Evolutionary conservation across 64 coral and sea anemone species (phyloP).

Genomic region (Acropora yongei): DNA sequence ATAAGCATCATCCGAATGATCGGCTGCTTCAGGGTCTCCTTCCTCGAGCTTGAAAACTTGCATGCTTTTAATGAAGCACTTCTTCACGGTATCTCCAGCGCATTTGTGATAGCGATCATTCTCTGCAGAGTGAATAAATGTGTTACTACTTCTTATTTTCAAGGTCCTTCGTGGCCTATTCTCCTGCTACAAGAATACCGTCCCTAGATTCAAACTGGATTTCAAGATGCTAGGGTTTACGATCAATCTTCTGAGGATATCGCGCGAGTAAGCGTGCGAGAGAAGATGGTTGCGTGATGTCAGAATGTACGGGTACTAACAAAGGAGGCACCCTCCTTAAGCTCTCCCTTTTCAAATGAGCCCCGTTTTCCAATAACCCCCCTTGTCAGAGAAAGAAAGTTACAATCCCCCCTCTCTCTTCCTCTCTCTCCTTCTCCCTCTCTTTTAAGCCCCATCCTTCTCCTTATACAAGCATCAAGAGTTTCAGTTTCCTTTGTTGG

Average conservation of each 20-base stretch:
- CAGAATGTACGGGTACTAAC: neutral
- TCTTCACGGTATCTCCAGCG: constrained; percentile 33
- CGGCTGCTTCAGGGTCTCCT: neutral
- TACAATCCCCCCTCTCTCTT: neutral
- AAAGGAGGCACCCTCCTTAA: no score
- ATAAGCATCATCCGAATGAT: constrained; percentile 13
- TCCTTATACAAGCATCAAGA: no score
- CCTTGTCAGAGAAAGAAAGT: neutral
- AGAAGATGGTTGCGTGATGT: no score
- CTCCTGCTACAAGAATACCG: neutral
- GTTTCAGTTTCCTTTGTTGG: no score
- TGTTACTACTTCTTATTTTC: constrained; percentile 30
- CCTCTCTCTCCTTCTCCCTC: no score
- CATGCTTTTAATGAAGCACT: constrained; percentile 28
- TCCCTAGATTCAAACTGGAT: constrained; percentile 6
- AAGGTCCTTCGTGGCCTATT: constrained; percentile 10
- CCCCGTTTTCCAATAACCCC: no score
- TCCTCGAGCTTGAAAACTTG: constrained; percentile 12
- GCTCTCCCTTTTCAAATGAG: no score
- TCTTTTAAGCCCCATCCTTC: no score
- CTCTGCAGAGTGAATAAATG: constrained; percentile 16
- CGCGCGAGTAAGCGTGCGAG: no score
- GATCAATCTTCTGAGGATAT: no score
- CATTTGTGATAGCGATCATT: constrained; percentile 47
- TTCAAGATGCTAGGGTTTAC: no score